Conservation (phyloP, 2,888 invertebrate genomes). For the Phengaris arion region DNA sequence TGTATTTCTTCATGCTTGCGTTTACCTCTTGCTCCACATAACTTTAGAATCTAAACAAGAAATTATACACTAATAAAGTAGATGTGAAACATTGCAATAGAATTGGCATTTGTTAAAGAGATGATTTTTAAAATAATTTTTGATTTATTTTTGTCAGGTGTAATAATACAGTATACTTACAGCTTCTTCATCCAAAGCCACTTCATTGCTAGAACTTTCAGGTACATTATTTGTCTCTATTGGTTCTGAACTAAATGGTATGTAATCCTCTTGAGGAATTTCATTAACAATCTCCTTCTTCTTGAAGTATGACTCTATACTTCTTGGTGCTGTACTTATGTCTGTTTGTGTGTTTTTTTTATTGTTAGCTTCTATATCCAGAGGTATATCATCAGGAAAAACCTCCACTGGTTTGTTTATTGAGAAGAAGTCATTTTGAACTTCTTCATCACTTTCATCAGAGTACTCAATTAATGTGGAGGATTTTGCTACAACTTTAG, state of each 20-base stretch:
- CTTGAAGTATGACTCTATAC: conserved; percentile 66
- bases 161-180: conserved; percentile 50
- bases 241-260: conserved; percentile 36
- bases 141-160: no score
- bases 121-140: neutral
- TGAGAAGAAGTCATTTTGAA: conserved; percentile 77
- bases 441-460: conserved; percentile 71
- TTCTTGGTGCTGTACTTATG: conserved; percentile 44
- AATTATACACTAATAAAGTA: neutral
- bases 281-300: conserved; percentile 46
- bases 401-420: conserved; percentile 70
- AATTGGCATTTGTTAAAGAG: neutral
- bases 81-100: neutral
- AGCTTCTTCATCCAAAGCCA: conserved; percentile 67
- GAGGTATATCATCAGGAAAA: conserved; percentile 58
- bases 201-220: conserved; percentile 34
- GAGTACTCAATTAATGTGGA: conserved; percentile 52
- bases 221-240: conserved; percentile 31
- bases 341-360: conserved; percentile 31
- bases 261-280: conserved; percentile 39
- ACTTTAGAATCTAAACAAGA: conserved; percentile 77
- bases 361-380: conserved; percentile 54
- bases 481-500: conserved; percentile 47
- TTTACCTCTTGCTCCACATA: conserved; percentile 84
- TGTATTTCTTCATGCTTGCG: conserved; percentile 83